Percentiles rank a stretch among this genome's conserved stretches.
Evolutionary conservation across 2,888 invertebrate genomes (phyloP).

Genomic region (Phalera bucephala): DNA sequence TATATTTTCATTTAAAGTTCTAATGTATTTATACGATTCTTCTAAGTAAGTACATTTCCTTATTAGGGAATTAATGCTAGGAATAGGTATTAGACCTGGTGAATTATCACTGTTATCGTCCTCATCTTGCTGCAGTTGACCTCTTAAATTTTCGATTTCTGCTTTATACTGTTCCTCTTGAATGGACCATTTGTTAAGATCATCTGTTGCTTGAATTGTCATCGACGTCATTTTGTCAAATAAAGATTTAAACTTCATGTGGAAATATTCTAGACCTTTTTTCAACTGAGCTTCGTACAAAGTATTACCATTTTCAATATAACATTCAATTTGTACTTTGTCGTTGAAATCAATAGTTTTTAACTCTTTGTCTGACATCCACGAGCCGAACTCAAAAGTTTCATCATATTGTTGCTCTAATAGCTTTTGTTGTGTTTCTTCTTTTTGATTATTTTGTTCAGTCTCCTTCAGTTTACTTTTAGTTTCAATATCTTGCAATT

Average conservation of each 20-base stretch:
- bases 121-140: conserved; percentile 47
- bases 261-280: conserved; percentile 64
- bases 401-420: conserved; percentile 21
- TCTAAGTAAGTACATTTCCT: conserved; percentile 72
- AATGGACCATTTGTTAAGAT: conserved; percentile 66
- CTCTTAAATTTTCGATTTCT: conserved; percentile 65
- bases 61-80: conserved; percentile 45
- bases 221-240: conserved; percentile 70
- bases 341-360: conserved; percentile 47
- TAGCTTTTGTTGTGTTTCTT: conserved; percentile 23
- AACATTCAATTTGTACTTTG: conserved; percentile 44
- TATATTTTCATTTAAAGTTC: conserved; percentile 77
- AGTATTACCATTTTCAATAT: conserved; percentile 43
- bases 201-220: conserved; percentile 66
- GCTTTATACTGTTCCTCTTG: conserved; percentile 73
- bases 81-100: conserved; percentile 55
- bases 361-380: conserved; percentile 55
- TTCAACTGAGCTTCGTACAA: conserved; percentile 60
- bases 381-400: conserved; percentile 56
- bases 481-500: conserved; percentile 50
- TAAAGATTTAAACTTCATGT: conserved; percentile 65
- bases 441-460: no score
- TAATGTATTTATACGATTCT: conserved; percentile 65
- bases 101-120: conserved; percentile 65
- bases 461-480: conserved; percentile 31